phyloP scores from a whole-genome alignment of 2,113 vertebrate species.

The Hydrolagus affinis region DNA sequence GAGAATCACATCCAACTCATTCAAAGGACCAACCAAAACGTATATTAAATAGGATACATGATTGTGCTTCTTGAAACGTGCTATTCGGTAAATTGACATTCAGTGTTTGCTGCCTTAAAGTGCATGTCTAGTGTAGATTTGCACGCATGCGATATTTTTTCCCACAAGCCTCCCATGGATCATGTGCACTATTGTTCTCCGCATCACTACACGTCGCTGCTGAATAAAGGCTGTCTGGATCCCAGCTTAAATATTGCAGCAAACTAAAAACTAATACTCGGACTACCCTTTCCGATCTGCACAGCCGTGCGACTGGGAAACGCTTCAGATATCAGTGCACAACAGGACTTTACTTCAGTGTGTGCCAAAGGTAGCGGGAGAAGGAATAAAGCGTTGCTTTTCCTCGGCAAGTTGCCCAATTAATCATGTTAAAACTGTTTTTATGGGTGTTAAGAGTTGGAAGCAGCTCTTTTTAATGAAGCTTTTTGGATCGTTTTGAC shows the following conservation, averaged over 20 bases:
- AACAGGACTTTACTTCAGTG: slow-evolving; percentile 53
- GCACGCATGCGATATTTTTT: background rate
- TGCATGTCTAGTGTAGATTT: background rate
- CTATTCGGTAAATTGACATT: background rate
- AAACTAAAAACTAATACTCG: slow-evolving; percentile 95
- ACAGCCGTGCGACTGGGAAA: slow-evolving; percentile 88
- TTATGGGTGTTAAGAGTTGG: background rate
- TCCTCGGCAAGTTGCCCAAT: slow-evolving; percentile 79
- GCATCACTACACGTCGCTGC: slow-evolving; percentile 72
- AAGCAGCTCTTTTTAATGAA: background rate
- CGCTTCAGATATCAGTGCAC: slow-evolving; percentile 72
- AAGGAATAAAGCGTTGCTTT: slow-evolving; percentile 64
- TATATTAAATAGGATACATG: too few species aligned
- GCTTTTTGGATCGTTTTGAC: background rate
- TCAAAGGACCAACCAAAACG: too few species aligned
- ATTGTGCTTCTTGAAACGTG: too few species aligned
- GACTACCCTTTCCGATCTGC: slow-evolving; percentile 91
- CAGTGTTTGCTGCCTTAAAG: background rate
- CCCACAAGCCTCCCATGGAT: background rate
- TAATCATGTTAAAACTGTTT: slow-evolving; percentile 37
- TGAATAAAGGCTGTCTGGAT: slow-evolving; percentile 94
- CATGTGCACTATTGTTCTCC: slow-evolving; percentile 66
- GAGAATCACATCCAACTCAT: too few species aligned
- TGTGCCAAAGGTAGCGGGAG: slow-evolving; percentile 65
- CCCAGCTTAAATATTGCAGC: slow-evolving; percentile 92